phyloP scores from a whole-genome alignment of 2,797 vertebrate species.

The Masticophis lateralis region DNA sequence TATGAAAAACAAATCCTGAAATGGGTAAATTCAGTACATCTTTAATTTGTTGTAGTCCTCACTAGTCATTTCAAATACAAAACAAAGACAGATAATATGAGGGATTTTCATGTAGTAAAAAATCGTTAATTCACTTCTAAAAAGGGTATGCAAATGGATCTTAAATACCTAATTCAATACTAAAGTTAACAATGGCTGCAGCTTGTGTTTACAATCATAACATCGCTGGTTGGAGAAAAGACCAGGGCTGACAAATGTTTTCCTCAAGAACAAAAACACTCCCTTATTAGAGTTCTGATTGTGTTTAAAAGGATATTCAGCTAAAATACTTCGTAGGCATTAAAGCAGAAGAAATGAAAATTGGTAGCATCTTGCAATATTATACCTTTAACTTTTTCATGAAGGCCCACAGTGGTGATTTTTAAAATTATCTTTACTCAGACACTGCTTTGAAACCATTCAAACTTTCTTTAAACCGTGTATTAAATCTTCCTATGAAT shows the following conservation, averaged over 20 bases:
- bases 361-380: background rate
- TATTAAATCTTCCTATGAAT: background rate
- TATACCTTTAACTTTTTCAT: background rate
- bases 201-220: background rate
- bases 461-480: background rate
- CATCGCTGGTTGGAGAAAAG: background rate
- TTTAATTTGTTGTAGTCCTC: background rate
- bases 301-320: background rate
- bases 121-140: background rate
- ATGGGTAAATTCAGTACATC: background rate
- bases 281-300: background rate
- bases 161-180: background rate
- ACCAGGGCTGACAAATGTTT: background rate
- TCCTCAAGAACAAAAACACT: background rate
- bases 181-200: background rate
- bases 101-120: background rate
- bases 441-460: background rate
- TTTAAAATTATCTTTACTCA: background rate
- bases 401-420: background rate
- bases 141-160: background rate
- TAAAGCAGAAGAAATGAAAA: background rate
- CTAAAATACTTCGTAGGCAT: background rate
- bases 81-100: background rate
- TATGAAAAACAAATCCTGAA: background rate
- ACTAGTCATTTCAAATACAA: too few relatives aligned